Evolutionary conservation across 53 echinoderm and acorn worm species (phyloP).

Genomic region (Zoroaster sp.): DNA sequence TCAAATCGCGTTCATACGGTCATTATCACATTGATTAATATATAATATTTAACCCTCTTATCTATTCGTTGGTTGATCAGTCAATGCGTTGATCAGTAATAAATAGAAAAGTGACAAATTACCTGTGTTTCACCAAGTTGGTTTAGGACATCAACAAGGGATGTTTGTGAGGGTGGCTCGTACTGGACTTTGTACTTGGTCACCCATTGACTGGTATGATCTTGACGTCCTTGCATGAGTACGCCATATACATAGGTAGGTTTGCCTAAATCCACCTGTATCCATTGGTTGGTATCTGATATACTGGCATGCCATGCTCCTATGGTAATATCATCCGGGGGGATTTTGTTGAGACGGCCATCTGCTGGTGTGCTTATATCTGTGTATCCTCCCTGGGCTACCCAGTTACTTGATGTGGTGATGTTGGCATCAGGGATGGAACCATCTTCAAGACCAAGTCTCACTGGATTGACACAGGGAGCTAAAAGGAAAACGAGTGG

Average conservation of each 20-base stretch:
- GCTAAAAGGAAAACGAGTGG: neutral
- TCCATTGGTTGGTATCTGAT: too few species aligned
- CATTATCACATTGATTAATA: neutral
- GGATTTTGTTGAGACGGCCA: neutral
- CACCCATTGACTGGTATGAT: too few species aligned
- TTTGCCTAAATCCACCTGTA: too few species aligned
- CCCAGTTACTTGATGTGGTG: neutral
- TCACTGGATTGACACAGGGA: neutral
- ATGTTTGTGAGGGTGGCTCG: neutral
- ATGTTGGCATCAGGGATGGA: neutral
- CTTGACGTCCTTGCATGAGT: too few species aligned
- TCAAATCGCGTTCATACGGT: too few species aligned
- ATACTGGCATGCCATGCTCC: neutral
- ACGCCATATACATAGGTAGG: too few species aligned
- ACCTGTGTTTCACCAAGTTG: neutral
- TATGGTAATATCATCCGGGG: neutral
- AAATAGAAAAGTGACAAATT: neutral
- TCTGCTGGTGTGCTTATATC: neutral
- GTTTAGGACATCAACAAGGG: neutral
- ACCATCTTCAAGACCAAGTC: neutral
- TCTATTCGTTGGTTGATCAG: neutral
- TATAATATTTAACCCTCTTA: neutral
- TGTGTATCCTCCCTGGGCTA: neutral
- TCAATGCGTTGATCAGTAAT: neutral
- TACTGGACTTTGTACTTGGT: too few species aligned